phyloP scores from a whole-genome alignment of 2,113 vertebrate genomes.

The Lampris megalopsis region DNA sequence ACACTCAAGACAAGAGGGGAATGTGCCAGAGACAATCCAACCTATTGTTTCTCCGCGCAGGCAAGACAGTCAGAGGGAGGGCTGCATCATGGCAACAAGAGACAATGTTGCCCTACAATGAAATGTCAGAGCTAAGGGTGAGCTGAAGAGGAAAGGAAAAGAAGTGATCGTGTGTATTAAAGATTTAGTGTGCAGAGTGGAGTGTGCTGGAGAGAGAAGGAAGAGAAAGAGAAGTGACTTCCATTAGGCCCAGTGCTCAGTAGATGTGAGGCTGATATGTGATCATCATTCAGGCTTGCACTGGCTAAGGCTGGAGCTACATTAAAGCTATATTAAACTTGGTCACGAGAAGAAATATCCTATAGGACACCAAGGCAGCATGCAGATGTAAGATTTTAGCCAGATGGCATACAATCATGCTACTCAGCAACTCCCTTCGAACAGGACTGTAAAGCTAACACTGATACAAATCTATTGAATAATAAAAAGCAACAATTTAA shows the following conservation, averaged over 20 bases:
- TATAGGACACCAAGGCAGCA: conserved; percentile 1
- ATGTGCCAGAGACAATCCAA: conserved; percentile 65
- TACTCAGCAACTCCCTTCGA: no score
- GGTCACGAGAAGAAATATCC: conserved; percentile 13
- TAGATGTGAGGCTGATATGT: conserved; percentile 65
- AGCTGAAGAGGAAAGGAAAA: conserved; percentile 28
- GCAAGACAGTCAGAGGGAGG: conserved; percentile 24
- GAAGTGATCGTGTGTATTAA: conserved; percentile 55
- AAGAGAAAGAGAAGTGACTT: conserved; percentile 45
- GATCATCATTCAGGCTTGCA: conserved; percentile 51
- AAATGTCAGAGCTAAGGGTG: conserved; percentile 61
- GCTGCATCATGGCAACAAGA: conserved; percentile 43
- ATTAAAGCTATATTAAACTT: conserved; percentile 15
- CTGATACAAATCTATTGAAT: no score
- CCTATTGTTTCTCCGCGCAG: conserved; percentile 63
- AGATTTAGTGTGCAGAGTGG: conserved; percentile 65
- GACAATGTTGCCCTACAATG: conserved; percentile 63
- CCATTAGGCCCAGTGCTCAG: conserved; percentile 58
- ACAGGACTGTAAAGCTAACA: no score
- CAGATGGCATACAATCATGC: no score
- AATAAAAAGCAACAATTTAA: no score
- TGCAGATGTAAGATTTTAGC: not conserved
- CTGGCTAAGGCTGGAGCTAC: conserved; percentile 32
- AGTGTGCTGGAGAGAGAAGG: conserved; percentile 13
- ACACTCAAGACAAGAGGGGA: conserved; percentile 40